Conservation (phyloP, 2,888 invertebrate species). For the Dasypogon diadema region DNA sequence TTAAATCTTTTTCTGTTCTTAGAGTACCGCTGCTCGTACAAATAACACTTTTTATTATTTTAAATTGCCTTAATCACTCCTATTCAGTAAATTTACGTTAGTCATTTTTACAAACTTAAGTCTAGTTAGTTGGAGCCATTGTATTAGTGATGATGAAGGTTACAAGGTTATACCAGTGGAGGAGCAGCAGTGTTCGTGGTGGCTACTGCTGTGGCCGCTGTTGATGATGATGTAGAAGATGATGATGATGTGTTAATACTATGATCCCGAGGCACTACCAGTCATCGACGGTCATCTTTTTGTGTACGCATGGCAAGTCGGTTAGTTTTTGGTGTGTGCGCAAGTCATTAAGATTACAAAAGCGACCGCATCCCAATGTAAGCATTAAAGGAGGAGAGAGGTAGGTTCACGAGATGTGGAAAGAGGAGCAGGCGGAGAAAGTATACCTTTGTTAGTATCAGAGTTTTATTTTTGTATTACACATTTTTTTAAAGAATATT, state of each 20-base stretch:
- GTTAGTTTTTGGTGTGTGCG: background rate
- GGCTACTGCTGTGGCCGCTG: slow-evolving; percentile 57
- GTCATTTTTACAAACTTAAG: slow-evolving; percentile 51
- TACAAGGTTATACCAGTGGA: slow-evolving; percentile 47
- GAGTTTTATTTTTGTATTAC: slow-evolving; percentile 16
- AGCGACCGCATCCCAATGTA: slow-evolving; percentile 30
- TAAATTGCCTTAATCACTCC: slow-evolving; percentile 42
- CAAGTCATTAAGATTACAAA: slow-evolving; percentile 16
- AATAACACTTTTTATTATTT: slow-evolving; percentile 35
- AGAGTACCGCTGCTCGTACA: slow-evolving; percentile 42
- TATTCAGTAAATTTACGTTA: slow-evolving; percentile 31
- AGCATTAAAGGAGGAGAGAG: slow-evolving; percentile 35
- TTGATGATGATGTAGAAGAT: slow-evolving; percentile 62
- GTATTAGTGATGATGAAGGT: slow-evolving; percentile 45
- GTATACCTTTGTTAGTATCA: slow-evolving; percentile 48
- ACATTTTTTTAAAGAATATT: slow-evolving; percentile 24
- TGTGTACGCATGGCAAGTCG: background rate
- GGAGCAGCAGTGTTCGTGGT: slow-evolving; percentile 49
- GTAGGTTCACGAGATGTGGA: background rate
- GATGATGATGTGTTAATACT: slow-evolving; percentile 62
- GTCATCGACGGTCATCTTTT: slow-evolving; percentile 69
- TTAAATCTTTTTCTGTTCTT: too few relatives aligned
- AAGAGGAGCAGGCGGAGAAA: slow-evolving; percentile 19
- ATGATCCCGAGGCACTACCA: slow-evolving; percentile 65
- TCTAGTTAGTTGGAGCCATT: slow-evolving; percentile 56